Conservation (phyloP, 2,888 invertebrate species). For the Limnephilus auricula region DNA sequence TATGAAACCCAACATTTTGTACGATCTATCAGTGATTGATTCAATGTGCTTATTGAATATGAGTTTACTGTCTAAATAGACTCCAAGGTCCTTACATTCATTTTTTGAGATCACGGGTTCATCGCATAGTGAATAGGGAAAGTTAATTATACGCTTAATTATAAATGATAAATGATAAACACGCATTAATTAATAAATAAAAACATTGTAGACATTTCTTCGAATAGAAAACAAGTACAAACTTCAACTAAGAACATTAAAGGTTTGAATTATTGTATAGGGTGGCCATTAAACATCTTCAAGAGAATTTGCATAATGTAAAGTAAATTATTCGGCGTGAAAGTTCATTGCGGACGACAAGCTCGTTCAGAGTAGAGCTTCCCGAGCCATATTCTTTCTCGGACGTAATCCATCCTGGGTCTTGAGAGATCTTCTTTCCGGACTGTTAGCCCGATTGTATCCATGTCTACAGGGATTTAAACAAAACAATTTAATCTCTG, state of each 20-base stretch:
- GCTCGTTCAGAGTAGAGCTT: not conserved
- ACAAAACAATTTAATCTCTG: slow-evolving; percentile 65
- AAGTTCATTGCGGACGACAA: slow-evolving; percentile 40
- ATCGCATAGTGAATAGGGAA: too few species aligned
- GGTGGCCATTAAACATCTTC: not conserved
- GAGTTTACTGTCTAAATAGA: too few species aligned
- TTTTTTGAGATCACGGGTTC: too few species aligned
- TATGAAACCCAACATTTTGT: too few species aligned
- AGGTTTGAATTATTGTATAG: not conserved
- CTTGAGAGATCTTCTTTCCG: slow-evolving; percentile 62
- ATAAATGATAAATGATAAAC: too few species aligned
- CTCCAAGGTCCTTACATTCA: too few species aligned
- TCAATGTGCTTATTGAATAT: too few species aligned
- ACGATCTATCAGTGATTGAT: too few species aligned
- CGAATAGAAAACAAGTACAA: too few species aligned
- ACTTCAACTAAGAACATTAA: not conserved
- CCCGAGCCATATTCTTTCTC: slow-evolving; percentile 24
- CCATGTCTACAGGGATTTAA: slow-evolving; percentile 61
- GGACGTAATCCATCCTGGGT: slow-evolving; percentile 60
- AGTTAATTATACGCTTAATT: too few species aligned
- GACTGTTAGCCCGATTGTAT: slow-evolving; percentile 63
- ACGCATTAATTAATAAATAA: too few species aligned
- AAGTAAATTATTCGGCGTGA: slow-evolving; percentile 23
- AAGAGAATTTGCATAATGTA: slow-evolving; percentile 34
- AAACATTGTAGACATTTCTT: too few species aligned